Percentiles rank a stretch among this genome's conserved stretches.
Conservation (phyloP, 2,888 invertebrate genomes). For the Thereva nobilitata region DNA sequence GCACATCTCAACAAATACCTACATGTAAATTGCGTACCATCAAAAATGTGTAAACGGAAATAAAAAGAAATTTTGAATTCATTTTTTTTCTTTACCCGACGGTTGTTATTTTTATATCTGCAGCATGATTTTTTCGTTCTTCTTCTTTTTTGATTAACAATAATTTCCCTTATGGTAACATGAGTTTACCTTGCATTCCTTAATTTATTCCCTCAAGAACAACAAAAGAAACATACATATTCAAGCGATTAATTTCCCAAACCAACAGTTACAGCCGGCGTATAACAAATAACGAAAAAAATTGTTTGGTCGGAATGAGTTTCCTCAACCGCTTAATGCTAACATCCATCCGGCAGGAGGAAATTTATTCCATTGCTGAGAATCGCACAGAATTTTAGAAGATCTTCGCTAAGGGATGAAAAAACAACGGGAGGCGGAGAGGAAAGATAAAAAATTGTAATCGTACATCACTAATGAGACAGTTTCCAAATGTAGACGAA, state of each 20-base stretch:
- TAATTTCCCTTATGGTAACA: too few relatives aligned
- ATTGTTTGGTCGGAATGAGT: slow-evolving; percentile 18
- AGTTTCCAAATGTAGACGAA: slow-evolving; percentile 16
- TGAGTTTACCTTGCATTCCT: neutral
- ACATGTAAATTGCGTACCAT: too few relatives aligned
- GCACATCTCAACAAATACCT: too few relatives aligned
- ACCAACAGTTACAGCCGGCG: neutral
- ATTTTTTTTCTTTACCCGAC: too few relatives aligned
- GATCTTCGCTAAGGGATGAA: neutral
- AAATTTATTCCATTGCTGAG: slow-evolving; percentile 7
- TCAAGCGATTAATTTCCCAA: slow-evolving; percentile 16
- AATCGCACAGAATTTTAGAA: neutral
- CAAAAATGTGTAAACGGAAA: too few relatives aligned
- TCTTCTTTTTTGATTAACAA: too few relatives aligned
- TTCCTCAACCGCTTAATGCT: slow-evolving; percentile 19
- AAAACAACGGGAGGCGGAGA: slow-evolving; percentile 6
- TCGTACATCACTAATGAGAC: slow-evolving; percentile 36
- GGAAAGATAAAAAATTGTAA: slow-evolving; percentile 25
- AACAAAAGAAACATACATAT: slow-evolving; percentile 12
- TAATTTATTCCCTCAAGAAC: slow-evolving; percentile 20
- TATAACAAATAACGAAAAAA: slow-evolving; percentile 8
- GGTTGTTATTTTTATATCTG: too few relatives aligned
- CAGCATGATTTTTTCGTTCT: too few relatives aligned
- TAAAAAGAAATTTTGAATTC: too few relatives aligned
- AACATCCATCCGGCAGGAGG: slow-evolving; percentile 15